phyloP scores from a whole-genome alignment of 2,113 vertebrate species.

The Prunella fulvescens region DNA sequence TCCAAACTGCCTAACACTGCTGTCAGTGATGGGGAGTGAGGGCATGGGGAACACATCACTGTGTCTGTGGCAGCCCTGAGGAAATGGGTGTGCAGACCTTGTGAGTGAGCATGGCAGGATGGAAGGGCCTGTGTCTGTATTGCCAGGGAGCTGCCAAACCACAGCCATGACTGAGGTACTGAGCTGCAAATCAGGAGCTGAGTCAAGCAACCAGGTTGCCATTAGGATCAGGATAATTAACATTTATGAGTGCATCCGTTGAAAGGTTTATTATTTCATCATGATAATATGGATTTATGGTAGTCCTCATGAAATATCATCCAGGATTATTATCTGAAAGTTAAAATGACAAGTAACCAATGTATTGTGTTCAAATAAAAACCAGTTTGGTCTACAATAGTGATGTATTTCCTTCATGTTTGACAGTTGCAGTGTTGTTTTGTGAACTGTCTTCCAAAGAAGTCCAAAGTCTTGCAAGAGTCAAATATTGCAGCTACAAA shows the following conservation, averaged over 20 bases:
- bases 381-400: background rate
- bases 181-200: background rate
- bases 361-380: background rate
- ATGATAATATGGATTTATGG: background rate
- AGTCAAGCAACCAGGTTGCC: background rate
- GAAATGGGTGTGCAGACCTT: background rate
- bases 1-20: background rate
- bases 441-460: background rate
- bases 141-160: background rate
- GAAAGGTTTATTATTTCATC: background rate
- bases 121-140: background rate
- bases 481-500: background rate
- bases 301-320: background rate
- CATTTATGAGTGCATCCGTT: background rate
- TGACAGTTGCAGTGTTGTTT: background rate
- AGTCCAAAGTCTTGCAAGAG: background rate
- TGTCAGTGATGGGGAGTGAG: background rate
- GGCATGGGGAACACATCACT: background rate
- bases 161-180: background rate
- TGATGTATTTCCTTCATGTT: background rate
- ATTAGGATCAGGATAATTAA: background rate
- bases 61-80: background rate
- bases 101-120: background rate
- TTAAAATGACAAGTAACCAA: background rate
- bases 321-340: background rate